Evolutionary conservation across 2,888 invertebrate genomes (phyloP), one percentile per base, ranked within the genome.

Genomic region (Graphium colonna): DNA sequence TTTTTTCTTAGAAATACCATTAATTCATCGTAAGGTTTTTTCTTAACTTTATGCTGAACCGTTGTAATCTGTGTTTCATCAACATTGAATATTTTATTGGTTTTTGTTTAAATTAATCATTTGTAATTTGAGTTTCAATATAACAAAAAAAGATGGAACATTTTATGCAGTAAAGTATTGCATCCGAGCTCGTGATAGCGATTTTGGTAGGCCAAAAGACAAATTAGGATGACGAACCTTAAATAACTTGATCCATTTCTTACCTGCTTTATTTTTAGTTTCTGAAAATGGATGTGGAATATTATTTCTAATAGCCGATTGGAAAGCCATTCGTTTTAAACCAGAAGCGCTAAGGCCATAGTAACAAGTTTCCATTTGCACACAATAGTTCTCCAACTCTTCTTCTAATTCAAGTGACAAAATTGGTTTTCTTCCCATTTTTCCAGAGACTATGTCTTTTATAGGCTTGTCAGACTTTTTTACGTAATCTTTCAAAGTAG

Each of bases 1-100:
- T 67, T 48, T 50, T 63, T 28, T 52, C 73, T 55, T 4, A 68
- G 70, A 57, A 75, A 73, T 36, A 51, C 40, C 42, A 58, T 48
- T 45, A 60, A 45, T 28, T 28, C 28, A 28, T 28, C 8, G 28
- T 28, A 7, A 28, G 28, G 28, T 28, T 28, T 28, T 28, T 28
- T 28, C 28, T 28, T 4, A n/a, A 28, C 28, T 28, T 28, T 28
- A 28, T 28, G 28, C 54, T 28, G 28, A 28, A 4, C 28, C 4
- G 5, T 7, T 7, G 28, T 7, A 28, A 28, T 28, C 5, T 8
- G 5, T 7, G 28, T 28, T 28, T 28, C 28, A 28, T 28, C 4
- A 4, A 28, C 4, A 7, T 28, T 28, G 8, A 28, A 28, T 28
- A 28, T 4, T 28, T 28, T 28, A 8, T 28, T 28, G 8, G 28